Percentiles rank a stretch among this genome's conserved stretches.
These are phyloP conservation scores for Dione vanillae DNA, from an alignment of 2,888 invertebrate genomes.

Conservation along the genomic window DNA sequence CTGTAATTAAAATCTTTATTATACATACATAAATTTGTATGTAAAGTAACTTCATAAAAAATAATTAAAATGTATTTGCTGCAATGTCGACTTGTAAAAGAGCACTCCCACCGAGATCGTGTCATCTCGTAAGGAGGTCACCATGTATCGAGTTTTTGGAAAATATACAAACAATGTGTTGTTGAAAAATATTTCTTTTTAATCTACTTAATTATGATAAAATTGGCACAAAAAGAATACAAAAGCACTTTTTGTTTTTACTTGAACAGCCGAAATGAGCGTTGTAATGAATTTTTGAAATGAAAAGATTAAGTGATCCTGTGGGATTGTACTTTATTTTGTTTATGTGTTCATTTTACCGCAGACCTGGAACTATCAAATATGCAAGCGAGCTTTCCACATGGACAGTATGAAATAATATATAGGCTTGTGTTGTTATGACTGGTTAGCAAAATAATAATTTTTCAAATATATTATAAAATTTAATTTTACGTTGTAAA, in stretches of 20 bases:
- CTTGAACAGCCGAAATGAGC: not conserved
- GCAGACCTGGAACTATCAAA: constrained; percentile 38
- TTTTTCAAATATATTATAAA: not conserved
- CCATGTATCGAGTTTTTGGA: constrained; percentile 16
- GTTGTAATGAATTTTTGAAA: constrained; percentile 37
- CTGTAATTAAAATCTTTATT: not conserved
- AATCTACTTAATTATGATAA: constrained; percentile 25
- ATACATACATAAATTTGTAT: no score
- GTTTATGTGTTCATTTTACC: constrained; percentile 34
- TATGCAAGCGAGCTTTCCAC: constrained; percentile 34
- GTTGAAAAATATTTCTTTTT: constrained; percentile 4
- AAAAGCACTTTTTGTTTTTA: constrained; percentile 4
- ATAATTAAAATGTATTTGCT: constrained; percentile 5
- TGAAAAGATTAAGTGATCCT: constrained; percentile 37
- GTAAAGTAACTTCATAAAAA: not conserved
- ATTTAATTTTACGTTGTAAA: no score
- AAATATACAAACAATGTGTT: not conserved
- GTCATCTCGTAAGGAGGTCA: constrained; percentile 27
- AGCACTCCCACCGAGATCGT: constrained; percentile 18
- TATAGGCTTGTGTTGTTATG: not conserved
- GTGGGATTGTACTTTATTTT: constrained; percentile 36
- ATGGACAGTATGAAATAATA: constrained; percentile 23
- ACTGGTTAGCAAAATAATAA: not conserved
- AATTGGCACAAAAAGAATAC: not conserved
- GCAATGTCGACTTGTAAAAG: constrained; percentile 14